These are phyloP conservation scores for Didymodactylos carnosus DNA, from an alignment of 2,888 invertebrate genomes.

Conservation along the genomic window DNA sequence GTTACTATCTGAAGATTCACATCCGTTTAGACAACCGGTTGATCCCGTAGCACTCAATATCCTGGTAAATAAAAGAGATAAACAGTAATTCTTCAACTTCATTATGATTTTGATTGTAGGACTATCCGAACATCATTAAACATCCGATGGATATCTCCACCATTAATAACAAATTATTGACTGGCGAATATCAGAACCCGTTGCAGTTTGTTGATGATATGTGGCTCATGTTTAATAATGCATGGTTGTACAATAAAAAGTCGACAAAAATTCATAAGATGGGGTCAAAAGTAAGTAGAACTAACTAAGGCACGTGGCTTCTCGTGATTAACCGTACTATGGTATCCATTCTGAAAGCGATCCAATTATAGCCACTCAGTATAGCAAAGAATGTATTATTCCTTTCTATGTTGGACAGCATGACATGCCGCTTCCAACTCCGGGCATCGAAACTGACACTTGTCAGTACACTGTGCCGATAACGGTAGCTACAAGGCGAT, in stretches of 20 bases:
- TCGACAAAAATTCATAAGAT: slow-evolving; percentile 90
- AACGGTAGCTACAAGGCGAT: no score
- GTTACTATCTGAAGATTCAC: slow-evolving; percentile 49
- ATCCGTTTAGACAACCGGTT: slow-evolving; percentile 87
- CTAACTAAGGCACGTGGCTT: no score
- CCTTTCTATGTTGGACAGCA: no score
- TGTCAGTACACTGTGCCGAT: no score
- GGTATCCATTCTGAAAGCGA: no score
- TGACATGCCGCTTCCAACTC: no score
- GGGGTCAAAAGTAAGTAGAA: slow-evolving; percentile 52
- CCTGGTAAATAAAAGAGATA: no score
- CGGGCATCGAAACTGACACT: no score
- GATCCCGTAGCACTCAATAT: slow-evolving; percentile 57
- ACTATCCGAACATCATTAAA: slow-evolving; percentile 87
- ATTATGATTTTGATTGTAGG: slow-evolving; percentile 39
- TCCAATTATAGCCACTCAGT: no score
- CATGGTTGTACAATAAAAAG: slow-evolving; percentile 96
- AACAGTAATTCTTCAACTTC: no score
- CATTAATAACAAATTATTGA: slow-evolving; percentile 72
- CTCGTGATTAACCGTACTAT: no score
- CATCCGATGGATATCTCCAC: slow-evolving; percentile 90
- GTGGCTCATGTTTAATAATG: slow-evolving; percentile 99
- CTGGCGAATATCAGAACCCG: slow-evolving; percentile 80
- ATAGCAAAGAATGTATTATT: no score
- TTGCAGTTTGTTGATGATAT: slow-evolving; percentile 99